phyloP scores from a whole-genome alignment of 2,888 invertebrate species.

The Unio pictorum region DNA sequence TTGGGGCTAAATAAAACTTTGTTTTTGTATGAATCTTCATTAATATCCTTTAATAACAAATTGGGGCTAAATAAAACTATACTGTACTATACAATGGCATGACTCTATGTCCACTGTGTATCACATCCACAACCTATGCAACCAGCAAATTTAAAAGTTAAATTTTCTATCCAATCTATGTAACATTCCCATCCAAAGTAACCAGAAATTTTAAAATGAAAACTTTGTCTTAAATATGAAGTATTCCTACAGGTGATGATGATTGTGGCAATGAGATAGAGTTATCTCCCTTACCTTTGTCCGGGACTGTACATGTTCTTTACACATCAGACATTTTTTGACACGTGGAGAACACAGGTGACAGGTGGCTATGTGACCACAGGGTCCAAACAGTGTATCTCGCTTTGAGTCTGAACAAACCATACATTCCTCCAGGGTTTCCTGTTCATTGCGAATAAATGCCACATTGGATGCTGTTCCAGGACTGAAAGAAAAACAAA shows the following conservation, averaged over 20 bases:
- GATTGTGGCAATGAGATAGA: not conserved
- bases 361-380: constrained; percentile 90
- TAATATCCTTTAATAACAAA: not conserved
- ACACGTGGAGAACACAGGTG: constrained; percentile 89
- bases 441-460: constrained; percentile 69
- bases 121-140: no score
- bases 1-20: no score
- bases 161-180: no score
- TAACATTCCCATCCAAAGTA: no score
- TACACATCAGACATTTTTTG: constrained; percentile 95
- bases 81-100: no score
- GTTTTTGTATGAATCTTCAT: not conserved
- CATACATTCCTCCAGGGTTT: constrained; percentile 87
- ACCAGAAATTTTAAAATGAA: no score
- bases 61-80: no score
- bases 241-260: no score
- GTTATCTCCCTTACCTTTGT: constrained; percentile 77
- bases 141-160: no score
- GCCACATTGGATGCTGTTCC: constrained; percentile 62
- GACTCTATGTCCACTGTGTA: no score
- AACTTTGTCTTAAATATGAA: no score
- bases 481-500: constrained; percentile 40
- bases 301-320: constrained; percentile 85
- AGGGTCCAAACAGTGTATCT: constrained; percentile 78
- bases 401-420: constrained; percentile 94